Conservation (phyloP, 1,140 invertebrate genomes). For the Leptinotarsa undecemlineata region DNA sequence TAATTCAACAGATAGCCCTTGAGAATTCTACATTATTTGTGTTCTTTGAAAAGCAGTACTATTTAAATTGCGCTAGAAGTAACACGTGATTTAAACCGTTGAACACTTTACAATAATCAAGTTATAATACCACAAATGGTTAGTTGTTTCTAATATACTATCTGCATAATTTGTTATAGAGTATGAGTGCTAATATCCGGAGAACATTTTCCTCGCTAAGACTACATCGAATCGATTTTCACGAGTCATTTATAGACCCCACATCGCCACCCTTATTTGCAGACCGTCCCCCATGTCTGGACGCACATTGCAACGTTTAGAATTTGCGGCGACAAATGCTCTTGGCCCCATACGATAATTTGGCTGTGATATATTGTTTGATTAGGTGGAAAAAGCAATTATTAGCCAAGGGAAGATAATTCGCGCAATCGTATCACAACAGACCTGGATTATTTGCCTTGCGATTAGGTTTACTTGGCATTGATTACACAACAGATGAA, state of each 20-base stretch:
- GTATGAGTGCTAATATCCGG: no score
- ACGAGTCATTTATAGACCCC: neutral
- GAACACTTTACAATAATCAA: no score
- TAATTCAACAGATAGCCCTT: no score
- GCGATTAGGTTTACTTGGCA: neutral
- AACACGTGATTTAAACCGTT: no score
- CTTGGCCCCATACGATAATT: neutral
- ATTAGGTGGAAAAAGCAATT: slow-evolving; percentile 8
- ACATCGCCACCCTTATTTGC: neutral
- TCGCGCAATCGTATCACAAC: neutral
- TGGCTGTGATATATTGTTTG: neutral
- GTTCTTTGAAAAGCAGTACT: no score
- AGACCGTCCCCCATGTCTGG: neutral
- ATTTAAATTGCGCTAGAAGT: no score
- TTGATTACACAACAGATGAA: no score
- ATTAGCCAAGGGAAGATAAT: neutral
- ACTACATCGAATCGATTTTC: neutral
- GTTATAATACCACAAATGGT: no score
- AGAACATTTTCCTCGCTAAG: no score
- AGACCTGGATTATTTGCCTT: slow-evolving; percentile 2
- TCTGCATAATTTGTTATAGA: no score
- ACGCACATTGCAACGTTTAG: neutral
- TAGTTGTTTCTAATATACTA: no score
- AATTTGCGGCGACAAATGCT: neutral
- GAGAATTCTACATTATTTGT: no score